phyloP scores from a whole-genome alignment of 2,888 invertebrate species.

The Allygus modestus region DNA sequence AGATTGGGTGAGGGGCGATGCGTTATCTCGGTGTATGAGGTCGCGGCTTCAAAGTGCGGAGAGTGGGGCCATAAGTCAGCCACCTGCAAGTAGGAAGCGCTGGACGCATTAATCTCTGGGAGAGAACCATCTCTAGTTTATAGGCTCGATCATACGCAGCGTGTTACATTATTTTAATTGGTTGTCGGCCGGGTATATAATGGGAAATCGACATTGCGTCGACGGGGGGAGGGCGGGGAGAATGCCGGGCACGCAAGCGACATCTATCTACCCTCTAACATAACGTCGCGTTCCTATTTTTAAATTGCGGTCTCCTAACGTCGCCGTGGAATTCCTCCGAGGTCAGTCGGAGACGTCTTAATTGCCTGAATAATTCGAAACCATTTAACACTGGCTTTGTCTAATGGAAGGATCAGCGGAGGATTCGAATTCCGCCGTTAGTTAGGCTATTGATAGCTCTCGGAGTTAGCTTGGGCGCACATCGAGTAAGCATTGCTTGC shows the following conservation, averaged over 20 bases:
- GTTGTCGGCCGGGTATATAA: conserved; percentile 17
- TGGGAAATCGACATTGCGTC: conserved; percentile 25
- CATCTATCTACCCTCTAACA: conserved; percentile 48
- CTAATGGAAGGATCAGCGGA: conserved; percentile 16
- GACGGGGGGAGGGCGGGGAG: neutral
- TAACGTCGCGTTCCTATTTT: conserved; percentile 48
- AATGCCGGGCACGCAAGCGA: conserved; percentile 39
- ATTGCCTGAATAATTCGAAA: conserved; percentile 50
- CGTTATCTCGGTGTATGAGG: too few relatives aligned
- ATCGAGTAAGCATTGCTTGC: too few relatives aligned
- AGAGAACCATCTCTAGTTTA: neutral
- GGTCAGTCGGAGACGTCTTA: conserved; percentile 47
- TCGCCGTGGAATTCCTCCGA: conserved; percentile 13
- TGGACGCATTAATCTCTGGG: conserved; percentile 25
- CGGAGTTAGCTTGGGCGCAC: neutral
- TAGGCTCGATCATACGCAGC: neutral
- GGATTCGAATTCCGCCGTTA: conserved; percentile 17
- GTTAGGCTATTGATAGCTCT: neutral
- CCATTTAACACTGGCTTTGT: conserved; percentile 46
- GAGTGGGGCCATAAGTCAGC: too few relatives aligned
- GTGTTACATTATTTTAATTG: conserved; percentile 25
- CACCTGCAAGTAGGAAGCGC: conserved; percentile 7
- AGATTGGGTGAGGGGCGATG: too few relatives aligned
- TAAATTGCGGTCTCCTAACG: conserved; percentile 34
- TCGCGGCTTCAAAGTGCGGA: too few relatives aligned